A percentile compares a stretch with the other conserved stretches of the same genome.
phyloP scores from a whole-genome alignment of 2,113 vertebrate species.

The Lophotis ruficrista region DNA sequence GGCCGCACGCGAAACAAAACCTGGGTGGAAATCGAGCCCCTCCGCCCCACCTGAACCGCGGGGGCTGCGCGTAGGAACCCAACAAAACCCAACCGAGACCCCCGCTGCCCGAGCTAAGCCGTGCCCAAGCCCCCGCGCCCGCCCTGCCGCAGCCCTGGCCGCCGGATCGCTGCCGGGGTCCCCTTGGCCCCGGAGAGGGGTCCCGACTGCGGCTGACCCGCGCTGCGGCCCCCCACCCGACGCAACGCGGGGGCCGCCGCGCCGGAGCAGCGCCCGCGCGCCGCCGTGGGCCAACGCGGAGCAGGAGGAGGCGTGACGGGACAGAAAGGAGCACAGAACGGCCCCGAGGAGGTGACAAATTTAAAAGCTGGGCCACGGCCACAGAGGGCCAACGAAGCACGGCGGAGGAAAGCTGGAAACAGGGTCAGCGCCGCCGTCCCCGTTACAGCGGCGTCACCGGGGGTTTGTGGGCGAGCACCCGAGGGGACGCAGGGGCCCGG shows the following conservation, averaged over 20 bases:
- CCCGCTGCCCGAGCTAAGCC: too few species aligned
- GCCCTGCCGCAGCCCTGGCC: background rate
- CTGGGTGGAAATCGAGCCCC: background rate
- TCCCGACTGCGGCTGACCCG: background rate
- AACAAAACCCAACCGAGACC: background rate
- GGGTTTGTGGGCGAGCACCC: background rate
- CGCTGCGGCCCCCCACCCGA: background rate
- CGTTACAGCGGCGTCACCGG: rapidly evolving
- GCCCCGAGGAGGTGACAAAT: background rate
- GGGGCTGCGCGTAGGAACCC: background rate
- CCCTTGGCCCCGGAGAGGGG: background rate
- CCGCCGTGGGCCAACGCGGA: background rate
- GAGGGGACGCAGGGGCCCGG: background rate
- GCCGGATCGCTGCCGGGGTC: too few species aligned
- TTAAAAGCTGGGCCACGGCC: background rate
- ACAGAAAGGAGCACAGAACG: background rate
- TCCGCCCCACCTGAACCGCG: background rate
- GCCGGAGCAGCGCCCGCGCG: background rate
- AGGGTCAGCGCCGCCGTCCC: background rate
- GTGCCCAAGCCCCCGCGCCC: background rate
- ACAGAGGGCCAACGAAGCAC: background rate
- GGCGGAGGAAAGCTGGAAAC: background rate
- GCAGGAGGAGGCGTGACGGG: background rate
- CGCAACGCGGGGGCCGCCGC: rapidly evolving
- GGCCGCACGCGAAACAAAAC: background rate